phyloP scores from a whole-genome alignment of 2,113 vertebrate species.

The Apodemus sylvaticus region DNA sequence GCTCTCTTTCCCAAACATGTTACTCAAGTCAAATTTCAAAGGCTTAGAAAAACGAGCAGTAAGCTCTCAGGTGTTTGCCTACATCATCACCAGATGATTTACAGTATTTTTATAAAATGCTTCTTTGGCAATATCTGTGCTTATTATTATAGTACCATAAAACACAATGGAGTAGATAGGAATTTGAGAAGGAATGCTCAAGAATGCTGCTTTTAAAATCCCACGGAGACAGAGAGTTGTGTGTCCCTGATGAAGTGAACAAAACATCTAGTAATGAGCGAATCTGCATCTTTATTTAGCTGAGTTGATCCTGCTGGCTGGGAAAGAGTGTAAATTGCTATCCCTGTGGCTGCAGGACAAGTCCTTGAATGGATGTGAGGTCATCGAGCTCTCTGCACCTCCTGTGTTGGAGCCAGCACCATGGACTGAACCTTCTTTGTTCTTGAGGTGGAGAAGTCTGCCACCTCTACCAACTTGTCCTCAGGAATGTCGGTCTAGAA shows the following conservation, averaged over 20 bases:
- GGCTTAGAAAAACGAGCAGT: constrained; percentile 44
- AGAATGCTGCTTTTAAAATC: not conserved
- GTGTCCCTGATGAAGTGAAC: constrained; percentile 10
- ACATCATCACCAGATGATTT: not conserved
- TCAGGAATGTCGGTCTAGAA: constrained; percentile 82
- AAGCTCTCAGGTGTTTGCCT: not conserved
- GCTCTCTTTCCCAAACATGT: constrained; percentile 10
- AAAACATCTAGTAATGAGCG: constrained; percentile 27
- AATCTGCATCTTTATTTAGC: not conserved
- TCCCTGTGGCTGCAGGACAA: not conserved
- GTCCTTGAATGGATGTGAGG: constrained; percentile 32
- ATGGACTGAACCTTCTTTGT: constrained; percentile 79
- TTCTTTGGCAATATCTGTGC: constrained; percentile 27
- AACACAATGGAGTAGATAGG: not conserved
- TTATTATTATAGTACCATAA: constrained; percentile 11
- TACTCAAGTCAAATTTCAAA: constrained; percentile 38
- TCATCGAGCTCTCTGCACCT: constrained; percentile 16
- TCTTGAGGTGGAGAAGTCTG: constrained; percentile 62
- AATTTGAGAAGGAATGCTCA: not conserved
- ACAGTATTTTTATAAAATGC: not conserved
- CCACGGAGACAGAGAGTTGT: not conserved
- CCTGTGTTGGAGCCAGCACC: not conserved
- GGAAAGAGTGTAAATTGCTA: not conserved
- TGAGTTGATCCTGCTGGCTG: constrained; percentile 15
- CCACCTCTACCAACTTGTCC: constrained; percentile 70